Evolutionary conservation across 1,140 invertebrate genomes (phyloP).

Genomic region (Lysiphlebus fabarum): DNA sequence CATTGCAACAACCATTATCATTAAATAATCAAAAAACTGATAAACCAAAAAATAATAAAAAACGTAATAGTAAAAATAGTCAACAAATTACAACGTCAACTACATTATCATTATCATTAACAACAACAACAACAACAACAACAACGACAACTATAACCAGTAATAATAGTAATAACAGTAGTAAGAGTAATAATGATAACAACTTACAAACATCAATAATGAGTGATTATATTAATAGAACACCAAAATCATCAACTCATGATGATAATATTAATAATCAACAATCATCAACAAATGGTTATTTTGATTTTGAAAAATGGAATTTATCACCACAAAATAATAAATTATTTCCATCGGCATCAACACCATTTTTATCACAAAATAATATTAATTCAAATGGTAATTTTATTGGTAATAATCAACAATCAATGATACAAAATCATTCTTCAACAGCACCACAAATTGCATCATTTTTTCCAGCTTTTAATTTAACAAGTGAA

Average conservation of each 20-base stretch:
- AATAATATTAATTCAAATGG: constrained; percentile 50
- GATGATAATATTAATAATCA: constrained; percentile 49
- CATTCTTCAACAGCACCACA: constrained; percentile 57
- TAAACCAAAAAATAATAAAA: constrained; percentile 36
- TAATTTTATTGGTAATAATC: constrained; percentile 57
- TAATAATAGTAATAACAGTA: no score
- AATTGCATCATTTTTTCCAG: constrained; percentile 68
- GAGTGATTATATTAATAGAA: constrained; percentile 61
- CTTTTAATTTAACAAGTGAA: constrained; percentile 60
- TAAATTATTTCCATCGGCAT: constrained; percentile 62
- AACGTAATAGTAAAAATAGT: constrained; percentile 44
- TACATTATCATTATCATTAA: no score
- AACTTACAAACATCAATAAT: constrained; percentile 53
- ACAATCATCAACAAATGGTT: constrained; percentile 65
- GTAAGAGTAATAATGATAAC: constrained; percentile 42
- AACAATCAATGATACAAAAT: constrained; percentile 64
- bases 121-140: no score
- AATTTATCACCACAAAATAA: constrained; percentile 63
- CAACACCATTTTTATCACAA: constrained; percentile 58
- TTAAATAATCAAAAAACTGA: constrained; percentile 36
- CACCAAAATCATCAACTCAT: constrained; percentile 70
- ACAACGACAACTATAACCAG: no score
- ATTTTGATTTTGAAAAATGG: constrained; percentile 73
- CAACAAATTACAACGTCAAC: no score
- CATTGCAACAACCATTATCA: constrained; percentile 33